Evolutionary conservation across 2,797 vertebrate species (phyloP).

Genomic region (Phylloscopus collybita): DNA sequence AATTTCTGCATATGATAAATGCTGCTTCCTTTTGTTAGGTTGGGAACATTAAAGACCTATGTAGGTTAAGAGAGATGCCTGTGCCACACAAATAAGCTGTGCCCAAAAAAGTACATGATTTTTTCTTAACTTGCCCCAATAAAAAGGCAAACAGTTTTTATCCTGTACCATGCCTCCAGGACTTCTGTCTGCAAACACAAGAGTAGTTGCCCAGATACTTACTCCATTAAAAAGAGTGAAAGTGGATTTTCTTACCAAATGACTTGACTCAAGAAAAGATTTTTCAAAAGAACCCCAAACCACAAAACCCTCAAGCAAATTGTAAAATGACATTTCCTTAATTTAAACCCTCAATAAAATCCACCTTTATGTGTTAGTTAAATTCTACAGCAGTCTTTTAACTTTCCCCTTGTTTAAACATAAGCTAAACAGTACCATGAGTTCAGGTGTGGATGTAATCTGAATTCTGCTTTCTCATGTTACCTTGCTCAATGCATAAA

Average conservation of each 20-base stretch:
- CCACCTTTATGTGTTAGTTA: background rate
- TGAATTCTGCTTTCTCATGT: background rate
- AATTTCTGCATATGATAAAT: background rate
- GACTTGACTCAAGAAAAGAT: background rate
- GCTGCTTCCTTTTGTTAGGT: background rate
- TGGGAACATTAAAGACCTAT: background rate
- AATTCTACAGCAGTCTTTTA: background rate
- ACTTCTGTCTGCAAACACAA: background rate
- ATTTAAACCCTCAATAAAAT: background rate
- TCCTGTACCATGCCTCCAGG: background rate
- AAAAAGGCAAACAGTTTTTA: background rate
- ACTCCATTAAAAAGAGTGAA: background rate
- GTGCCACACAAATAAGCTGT: background rate
- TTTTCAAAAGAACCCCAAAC: background rate
- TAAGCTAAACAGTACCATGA: background rate
- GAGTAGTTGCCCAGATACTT: background rate
- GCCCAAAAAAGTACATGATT: background rate
- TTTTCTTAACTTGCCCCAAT: background rate
- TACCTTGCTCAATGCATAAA: background rate
- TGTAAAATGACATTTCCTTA: background rate
- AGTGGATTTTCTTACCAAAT: background rate
- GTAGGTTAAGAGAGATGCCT: background rate
- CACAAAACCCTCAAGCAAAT: background rate
- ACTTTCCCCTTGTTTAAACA: background rate
- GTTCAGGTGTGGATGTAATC: background rate